Conservation (phyloP, 2,797 vertebrate genomes). For the Chloroceryle amazona region DNA sequence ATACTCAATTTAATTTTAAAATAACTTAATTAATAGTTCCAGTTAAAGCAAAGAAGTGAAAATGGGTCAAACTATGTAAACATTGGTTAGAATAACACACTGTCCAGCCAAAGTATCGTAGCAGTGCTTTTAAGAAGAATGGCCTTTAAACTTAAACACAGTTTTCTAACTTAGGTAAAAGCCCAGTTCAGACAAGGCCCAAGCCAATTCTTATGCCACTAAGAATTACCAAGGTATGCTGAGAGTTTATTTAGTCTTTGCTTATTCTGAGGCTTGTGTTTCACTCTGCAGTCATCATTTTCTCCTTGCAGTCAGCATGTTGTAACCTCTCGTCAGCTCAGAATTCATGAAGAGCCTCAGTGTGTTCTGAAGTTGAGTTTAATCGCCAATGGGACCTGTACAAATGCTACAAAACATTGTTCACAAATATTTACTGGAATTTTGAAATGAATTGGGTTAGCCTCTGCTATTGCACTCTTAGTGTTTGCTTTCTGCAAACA, state of each 20-base stretch:
- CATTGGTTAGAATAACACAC: constrained; percentile 62
- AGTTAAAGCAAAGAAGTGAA: constrained; percentile 57
- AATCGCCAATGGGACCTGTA: background rate
- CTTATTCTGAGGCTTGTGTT: background rate
- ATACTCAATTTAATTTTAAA: constrained; percentile 68
- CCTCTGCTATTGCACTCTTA: background rate
- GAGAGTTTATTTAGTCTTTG: constrained; percentile 50
- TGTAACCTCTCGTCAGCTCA: background rate
- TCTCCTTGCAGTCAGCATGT: background rate
- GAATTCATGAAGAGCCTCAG: background rate
- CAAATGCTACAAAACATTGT: background rate
- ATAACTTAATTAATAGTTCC: constrained; percentile 72
- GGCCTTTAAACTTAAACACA: constrained; percentile 27
- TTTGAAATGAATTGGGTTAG: constrained; percentile 23
- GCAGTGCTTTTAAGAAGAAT: constrained; percentile 45
- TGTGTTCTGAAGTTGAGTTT: background rate
- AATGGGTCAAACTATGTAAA: constrained; percentile 74
- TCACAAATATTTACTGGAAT: constrained; percentile 35
- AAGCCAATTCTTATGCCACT: background rate
- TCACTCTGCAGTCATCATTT: background rate
- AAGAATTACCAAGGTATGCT: background rate
- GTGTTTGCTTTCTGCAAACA: constrained; percentile 39
- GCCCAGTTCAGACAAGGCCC: constrained; percentile 32
- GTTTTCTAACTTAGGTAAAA: constrained; percentile 27
- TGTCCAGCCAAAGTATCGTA: constrained; percentile 57